These are phyloP conservation scores for Zygothrica quintamaculata DNA, from an alignment of 2,888 invertebrate species.

Conservation along the genomic window DNA sequence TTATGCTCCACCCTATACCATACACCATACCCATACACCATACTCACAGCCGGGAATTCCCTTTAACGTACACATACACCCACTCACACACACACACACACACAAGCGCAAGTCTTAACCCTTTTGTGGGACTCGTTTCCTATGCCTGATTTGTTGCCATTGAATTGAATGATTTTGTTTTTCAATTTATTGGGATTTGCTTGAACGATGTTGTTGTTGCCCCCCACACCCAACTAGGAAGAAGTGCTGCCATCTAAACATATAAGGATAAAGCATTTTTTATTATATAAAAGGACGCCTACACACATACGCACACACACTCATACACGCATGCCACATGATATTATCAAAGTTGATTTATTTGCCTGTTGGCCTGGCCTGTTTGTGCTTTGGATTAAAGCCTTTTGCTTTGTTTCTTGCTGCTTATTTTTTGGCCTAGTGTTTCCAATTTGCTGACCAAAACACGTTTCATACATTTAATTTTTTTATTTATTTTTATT, in stretches of 20 bases:
- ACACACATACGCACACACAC: slow-evolving; percentile 27
- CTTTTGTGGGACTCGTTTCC: slow-evolving; percentile 56
- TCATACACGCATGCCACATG: slow-evolving; percentile 41
- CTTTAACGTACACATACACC: no score
- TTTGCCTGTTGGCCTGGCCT: slow-evolving; percentile 54
- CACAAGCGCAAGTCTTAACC: slow-evolving; percentile 28
- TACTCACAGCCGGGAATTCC: slow-evolving; percentile 20
- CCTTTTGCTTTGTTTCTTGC: slow-evolving; percentile 31
- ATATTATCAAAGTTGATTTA: slow-evolving; percentile 79
- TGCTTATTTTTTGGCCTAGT: not conserved
- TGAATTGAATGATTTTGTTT: slow-evolving; percentile 81
- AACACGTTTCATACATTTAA: slow-evolving; percentile 65
- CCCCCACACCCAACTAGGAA: no score
- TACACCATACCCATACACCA: not conserved
- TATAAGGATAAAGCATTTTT: slow-evolving; percentile 59
- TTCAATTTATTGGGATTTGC: slow-evolving; percentile 80
- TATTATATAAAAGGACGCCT: slow-evolving; percentile 48
- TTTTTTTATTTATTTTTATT: slow-evolving; percentile 55
- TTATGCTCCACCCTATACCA: slow-evolving; percentile 53
- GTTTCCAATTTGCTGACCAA: slow-evolving; percentile 63
- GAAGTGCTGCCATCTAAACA: slow-evolving; percentile 27
- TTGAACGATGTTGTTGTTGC: slow-evolving; percentile 28
- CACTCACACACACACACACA: no score
- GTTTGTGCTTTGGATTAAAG: slow-evolving; percentile 50
- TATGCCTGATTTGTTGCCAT: slow-evolving; percentile 77